These are phyloP conservation scores for Chelonia mydas DNA, from an alignment of 2,797 vertebrate species.

Conservation along the genomic window DNA sequence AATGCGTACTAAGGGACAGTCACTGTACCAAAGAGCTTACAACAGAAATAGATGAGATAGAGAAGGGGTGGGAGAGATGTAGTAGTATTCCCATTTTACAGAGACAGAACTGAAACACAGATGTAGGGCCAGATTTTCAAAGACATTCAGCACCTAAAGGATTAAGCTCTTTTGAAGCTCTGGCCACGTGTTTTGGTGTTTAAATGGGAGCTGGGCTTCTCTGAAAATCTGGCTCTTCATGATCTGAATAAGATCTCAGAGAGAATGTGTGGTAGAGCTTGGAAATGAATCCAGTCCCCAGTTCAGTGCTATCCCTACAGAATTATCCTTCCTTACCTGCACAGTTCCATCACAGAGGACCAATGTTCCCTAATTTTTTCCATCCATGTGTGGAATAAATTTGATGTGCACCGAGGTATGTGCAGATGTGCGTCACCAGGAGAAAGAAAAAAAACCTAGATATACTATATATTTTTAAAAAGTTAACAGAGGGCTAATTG, in stretches of 20 bases:
- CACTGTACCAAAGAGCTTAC: neutral
- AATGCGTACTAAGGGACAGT: fast-evolving
- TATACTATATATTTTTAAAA: too few relatives aligned
- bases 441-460: too few relatives aligned
- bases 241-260: neutral
- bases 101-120: neutral
- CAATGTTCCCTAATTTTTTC: too few relatives aligned
- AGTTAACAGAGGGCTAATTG: too few relatives aligned
- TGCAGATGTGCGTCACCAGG: too few relatives aligned
- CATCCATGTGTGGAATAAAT: too few relatives aligned
- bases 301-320: too few relatives aligned
- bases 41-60: neutral
- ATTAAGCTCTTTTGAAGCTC: constrained; percentile 9
- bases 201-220: neutral
- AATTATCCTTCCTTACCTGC: too few relatives aligned
- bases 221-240: constrained; percentile 2
- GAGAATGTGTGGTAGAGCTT: neutral
- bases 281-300: too few relatives aligned
- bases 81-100: neutral
- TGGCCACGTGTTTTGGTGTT: neutral
- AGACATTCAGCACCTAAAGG: neutral
- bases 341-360: too few relatives aligned
- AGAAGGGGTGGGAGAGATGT: neutral
- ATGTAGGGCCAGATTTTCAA: too few relatives aligned
- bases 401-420: too few relatives aligned